Evolutionary conservation across 2,888 invertebrate species (phyloP).

Genomic region (Watsonalla binaria): DNA sequence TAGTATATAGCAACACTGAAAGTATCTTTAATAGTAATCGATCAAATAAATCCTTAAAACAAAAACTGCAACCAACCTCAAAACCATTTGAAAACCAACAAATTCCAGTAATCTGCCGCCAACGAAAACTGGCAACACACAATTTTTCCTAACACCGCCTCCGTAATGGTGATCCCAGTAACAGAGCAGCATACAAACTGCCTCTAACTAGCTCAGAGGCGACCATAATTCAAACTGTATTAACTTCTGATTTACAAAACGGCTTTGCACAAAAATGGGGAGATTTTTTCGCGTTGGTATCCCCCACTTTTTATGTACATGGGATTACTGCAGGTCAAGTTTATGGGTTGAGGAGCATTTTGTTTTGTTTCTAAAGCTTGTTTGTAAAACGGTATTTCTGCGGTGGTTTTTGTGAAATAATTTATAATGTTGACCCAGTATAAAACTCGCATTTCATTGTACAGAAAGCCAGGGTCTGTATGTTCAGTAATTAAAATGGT

Average conservation of each 20-base stretch:
- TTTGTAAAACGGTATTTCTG: neutral
- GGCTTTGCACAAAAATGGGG: slow-evolving; percentile 35
- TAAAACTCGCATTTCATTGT: neutral
- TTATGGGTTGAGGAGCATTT: slow-evolving; percentile 15
- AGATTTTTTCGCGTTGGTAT: slow-evolving; percentile 34
- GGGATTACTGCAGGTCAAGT: slow-evolving; percentile 29
- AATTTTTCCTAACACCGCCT: slow-evolving; percentile 7
- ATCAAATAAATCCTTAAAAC: neutral
- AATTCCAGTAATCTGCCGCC: slow-evolving; percentile 6
- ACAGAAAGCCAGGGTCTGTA: neutral
- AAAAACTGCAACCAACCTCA: slow-evolving; percentile 1
- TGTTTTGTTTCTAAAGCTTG: slow-evolving; percentile 14
- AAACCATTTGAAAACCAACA: slow-evolving; percentile 4
- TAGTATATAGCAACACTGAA: no score
- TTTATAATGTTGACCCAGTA: no score
- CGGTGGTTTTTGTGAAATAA: no score
- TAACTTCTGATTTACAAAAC: slow-evolving; percentile 58
- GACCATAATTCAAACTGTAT: slow-evolving; percentile 59
- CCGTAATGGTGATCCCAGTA: slow-evolving; percentile 10
- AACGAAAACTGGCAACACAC: slow-evolving; percentile 2
- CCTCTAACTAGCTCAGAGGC: slow-evolving; percentile 44
- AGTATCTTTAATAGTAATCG: no score
- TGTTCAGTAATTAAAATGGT: no score
- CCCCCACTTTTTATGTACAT: slow-evolving; percentile 34
- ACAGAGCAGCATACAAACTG: slow-evolving; percentile 52